Base-by-base conservation (phyloP, 2,888 invertebrate species). In the Portevinia maculata region DNA sequence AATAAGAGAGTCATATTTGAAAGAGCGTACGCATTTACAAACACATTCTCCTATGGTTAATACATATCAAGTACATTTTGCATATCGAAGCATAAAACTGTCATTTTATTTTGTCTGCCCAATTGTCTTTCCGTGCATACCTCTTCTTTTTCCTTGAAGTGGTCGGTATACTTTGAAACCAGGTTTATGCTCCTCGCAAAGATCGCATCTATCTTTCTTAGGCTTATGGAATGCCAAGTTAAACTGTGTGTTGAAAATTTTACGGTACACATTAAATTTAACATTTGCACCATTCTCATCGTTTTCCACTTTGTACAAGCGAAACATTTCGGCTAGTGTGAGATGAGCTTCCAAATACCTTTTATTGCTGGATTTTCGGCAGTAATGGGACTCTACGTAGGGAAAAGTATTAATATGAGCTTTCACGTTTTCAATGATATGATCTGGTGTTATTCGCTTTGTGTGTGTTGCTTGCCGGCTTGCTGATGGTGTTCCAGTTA, bases 291-390 rank as follows among this genome's bases (percentile, higher is more conserved):
- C 21, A 17, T 30, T 32, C 30, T 3, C 44, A 17, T 13, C 30
- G 17, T 44, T 44, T 19, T 44, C 32, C 9, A 11, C 19, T 59
- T 30, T 44, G 19, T 59, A n/a, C 30, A 44, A 30, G 1, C 59
- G 44, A 59, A 59, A 44, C 30, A 59, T 44, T 59, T 59, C 59
- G 39, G 57, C 3, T 32, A 55, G 17, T 57, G 37, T 57, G 57
- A 57, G 21, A 19, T 44, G 7, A 1, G 21, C 13, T 8, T 39
- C 37, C 6, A 28, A 39, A 41, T n/a, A 57, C 15, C 11, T 57
- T 13, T 41, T 57, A 13, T 41, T 41, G 28, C 11, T 41, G 21
- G 46, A 19, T 37, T 34, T 21, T 34, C 57, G 7, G 17, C 44
- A 59, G n/a, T 44, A 59, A 41, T 59, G 28, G 0, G 44, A 59